Base-by-base conservation (phyloP, 2,113 vertebrate genomes). In the Upupa epops region DNA sequence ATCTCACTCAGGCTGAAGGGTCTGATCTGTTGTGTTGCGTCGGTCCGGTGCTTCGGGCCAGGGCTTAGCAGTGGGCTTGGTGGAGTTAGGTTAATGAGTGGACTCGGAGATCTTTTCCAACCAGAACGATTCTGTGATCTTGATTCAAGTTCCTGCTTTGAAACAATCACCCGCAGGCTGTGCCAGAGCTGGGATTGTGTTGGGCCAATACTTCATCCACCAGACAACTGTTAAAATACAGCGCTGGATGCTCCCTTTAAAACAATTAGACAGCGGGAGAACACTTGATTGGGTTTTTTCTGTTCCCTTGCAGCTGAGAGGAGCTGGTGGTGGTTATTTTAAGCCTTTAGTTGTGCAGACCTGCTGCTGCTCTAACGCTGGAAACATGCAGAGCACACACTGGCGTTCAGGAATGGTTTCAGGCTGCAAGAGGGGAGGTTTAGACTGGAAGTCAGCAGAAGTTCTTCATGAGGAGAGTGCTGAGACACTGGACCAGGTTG, bases 311-410 rank as follows among this genome's bases (percentile, higher is more conserved):
- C 80, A 55, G 42, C 3, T 11, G 31, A 64, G 79, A 71, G 82
- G 86, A 93, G 92, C 83, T 88, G 82, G 75, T 88, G 58, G 45
- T 40, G 52, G 45, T n/a, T 63, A 77, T 72, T 89, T 71, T 54
- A 13, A 52, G 84, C 63, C 86, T 74, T 46, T 22, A 18, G 75
- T 80, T 13, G 72, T 54, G 83, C 13, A 31, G 93, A 45, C 42
- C 49, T 42, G 4, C 70, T 56, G 72, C 46, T 87, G 46, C 85
- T 60, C 75, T 58, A 51, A 7, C 9, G 78, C 61, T 77, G 70
- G 45, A 46, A 85, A 12, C 40, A 9, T 8, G 8, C 26, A 12
- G 75, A 75, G 80, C 71, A 63, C 58, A 51, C 58, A 31, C 65
- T 28, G 29, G 85, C 88, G 54, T 83, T 88, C 69, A 28, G 73